A percentile compares a stretch with the other conserved stretches of the same genome.
These are phyloP conservation scores for Carassius gibelio DNA, from an alignment of 2,113 vertebrate genomes.

Conservation along the genomic window DNA sequence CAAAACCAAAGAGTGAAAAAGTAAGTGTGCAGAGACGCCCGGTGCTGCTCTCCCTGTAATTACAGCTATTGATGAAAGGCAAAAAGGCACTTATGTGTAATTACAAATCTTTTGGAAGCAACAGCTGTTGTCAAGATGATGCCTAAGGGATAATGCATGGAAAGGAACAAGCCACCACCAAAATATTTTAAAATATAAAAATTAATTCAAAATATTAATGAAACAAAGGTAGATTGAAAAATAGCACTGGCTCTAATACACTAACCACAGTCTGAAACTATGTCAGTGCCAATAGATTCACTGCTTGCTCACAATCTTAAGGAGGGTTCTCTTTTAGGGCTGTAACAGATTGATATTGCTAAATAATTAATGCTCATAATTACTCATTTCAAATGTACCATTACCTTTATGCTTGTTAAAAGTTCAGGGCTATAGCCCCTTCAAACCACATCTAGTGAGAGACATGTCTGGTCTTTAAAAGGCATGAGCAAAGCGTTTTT, in stretches of 20 bases:
- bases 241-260: no score
- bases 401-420: background rate
- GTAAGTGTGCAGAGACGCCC: conserved; percentile 51
- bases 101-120: conserved; percentile 67
- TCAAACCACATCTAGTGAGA: background rate
- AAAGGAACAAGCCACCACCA: background rate
- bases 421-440: background rate
- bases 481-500: background rate
- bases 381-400: background rate
- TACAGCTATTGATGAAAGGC: conserved; percentile 72
- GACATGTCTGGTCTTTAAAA: background rate
- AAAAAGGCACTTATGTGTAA: conserved; percentile 69
- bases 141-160: conserved; percentile 21
- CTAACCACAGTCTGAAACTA: no score
- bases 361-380: background rate
- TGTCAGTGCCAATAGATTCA: no score
- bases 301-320: no score
- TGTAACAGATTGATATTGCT: background rate
- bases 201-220: no score
- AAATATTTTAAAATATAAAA: no score
- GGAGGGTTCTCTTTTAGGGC: background rate
- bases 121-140: conserved; percentile 65
- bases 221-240: no score
- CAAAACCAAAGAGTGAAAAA: conserved; percentile 42
- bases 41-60: conserved; percentile 65